Base-by-base conservation (phyloP, 2,113 vertebrate genomes). In the Burhinus oedicnemus region DNA sequence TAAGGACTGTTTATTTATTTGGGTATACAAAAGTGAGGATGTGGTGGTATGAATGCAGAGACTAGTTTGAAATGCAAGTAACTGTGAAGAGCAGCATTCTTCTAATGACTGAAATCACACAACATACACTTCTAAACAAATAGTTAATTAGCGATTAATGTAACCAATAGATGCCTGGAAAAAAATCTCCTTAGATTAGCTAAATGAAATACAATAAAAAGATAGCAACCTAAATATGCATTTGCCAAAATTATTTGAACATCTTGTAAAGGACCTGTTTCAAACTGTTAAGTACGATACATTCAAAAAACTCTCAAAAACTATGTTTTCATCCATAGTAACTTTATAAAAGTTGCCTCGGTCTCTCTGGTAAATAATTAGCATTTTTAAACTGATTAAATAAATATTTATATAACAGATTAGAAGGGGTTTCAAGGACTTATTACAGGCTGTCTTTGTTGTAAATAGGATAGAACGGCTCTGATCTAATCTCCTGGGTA, bases 291-390 rank as follows among this genome's bases (percentile, higher is more conserved):
- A 70, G 6, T 38, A 51, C 32, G 20, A 54, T 68, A 17, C 38
- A 42, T 54, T 7, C 12, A 27, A 57, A 84, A 68, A 82, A 19
- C 6, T 2, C 45, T 93, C 18, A 79, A 76, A 96, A 95, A 52
- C 51, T 80, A 49, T 49, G 5, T 64, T 84, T 95, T 51, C 7
- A 77, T 62, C 71, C 55, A 30, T 22, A 71, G 34, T 54, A 95
- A 79, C 71, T 97, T 92, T 88, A 21, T 70, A 90, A 29, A 92
- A 92, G 72, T 83, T 96, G 21, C 4, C 40, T 75, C 6, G 11
- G 45, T 93, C 64, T 93, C 82, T 83, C 69, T 87, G 87, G 93
- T 93, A 96, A 87, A 97, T 93, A 97, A 97, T 85, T 93, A 94
- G 61, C 6, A 95, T 91, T 90, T 96, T 87, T 30, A 83, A 95